Evolutionary conservation across 1,140 invertebrate genomes (phyloP).

Genomic region (Drosophila novamexicana): DNA sequence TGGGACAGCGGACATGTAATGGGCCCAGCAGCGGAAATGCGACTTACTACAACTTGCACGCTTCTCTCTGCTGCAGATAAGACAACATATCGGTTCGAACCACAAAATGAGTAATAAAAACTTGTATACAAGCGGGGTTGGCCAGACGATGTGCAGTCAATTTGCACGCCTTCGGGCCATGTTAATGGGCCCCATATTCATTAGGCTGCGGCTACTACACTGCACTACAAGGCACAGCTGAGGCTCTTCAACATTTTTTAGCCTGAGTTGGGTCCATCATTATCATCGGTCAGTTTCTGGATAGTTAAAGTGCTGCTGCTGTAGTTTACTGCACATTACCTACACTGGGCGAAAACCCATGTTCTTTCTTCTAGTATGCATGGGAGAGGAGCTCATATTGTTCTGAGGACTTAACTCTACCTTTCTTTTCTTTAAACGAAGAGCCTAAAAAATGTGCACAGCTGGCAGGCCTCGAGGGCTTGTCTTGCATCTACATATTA

Average conservation of each 20-base stretch:
- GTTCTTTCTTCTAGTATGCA: neutral
- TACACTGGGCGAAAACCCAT: neutral
- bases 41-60: neutral
- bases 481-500: neutral
- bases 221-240: neutral
- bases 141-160: conserved; percentile 16
- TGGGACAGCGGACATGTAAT: conserved; percentile 16
- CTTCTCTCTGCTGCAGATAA: conserved; percentile 38
- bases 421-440: neutral
- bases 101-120: conserved; percentile 41
- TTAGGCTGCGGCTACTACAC: conserved; percentile 40
- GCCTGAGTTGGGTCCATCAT: neutral
- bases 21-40: conserved; percentile 45
- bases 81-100: conserved; percentile 21
- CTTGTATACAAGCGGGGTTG: conserved; percentile 43
- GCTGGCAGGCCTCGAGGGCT: neutral
- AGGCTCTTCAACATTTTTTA: neutral
- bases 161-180: conserved; percentile 29
- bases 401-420: neutral
- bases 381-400: too few relatives aligned
- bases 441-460: neutral
- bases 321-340: neutral
- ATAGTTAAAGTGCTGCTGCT: too few relatives aligned
- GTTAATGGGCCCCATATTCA: conserved; percentile 53
- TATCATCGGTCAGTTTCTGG: neutral